A percentile compares a stretch with the other conserved stretches of the same genome.
These are phyloP conservation scores for Diphyllodes magnificus DNA, from an alignment of 2,113 vertebrate species.

Conservation along the genomic window DNA sequence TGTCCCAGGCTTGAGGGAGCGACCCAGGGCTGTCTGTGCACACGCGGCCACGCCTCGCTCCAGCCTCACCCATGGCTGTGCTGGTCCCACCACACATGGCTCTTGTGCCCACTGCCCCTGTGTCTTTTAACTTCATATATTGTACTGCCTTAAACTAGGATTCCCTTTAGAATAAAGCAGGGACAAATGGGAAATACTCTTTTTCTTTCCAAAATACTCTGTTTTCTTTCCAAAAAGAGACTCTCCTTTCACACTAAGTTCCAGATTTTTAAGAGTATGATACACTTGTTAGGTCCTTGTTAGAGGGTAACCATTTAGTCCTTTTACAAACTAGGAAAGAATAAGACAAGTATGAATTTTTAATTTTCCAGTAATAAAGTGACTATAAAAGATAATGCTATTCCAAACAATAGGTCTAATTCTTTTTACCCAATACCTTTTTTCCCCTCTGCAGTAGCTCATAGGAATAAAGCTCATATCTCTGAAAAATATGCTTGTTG, in stretches of 20 bases:
- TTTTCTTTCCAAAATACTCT: neutral
- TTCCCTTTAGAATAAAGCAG: neutral
- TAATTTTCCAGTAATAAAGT: neutral
- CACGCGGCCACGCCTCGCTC: fast-evolving
- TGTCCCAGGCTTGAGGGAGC: neutral
- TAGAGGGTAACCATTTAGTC: neutral
- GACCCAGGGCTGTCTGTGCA: fast-evolving
- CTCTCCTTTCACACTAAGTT: neutral
- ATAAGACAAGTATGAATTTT: neutral
- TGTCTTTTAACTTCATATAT: neutral
- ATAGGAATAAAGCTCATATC: neutral
- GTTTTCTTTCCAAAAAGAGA: neutral
- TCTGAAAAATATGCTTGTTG: neutral
- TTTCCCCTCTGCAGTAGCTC: neutral
- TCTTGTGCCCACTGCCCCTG: neutral
- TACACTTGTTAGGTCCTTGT: neutral
- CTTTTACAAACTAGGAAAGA: neutral
- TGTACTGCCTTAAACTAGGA: neutral
- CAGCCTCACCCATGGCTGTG: neutral
- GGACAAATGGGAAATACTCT: neutral
- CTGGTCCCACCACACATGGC: neutral
- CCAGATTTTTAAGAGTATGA: neutral
- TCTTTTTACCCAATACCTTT: neutral
- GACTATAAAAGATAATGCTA: neutral
- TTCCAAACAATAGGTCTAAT: neutral